Base-by-base conservation (phyloP, 2,113 vertebrate species). In the Oncorhynchus tshawytscha region DNA sequence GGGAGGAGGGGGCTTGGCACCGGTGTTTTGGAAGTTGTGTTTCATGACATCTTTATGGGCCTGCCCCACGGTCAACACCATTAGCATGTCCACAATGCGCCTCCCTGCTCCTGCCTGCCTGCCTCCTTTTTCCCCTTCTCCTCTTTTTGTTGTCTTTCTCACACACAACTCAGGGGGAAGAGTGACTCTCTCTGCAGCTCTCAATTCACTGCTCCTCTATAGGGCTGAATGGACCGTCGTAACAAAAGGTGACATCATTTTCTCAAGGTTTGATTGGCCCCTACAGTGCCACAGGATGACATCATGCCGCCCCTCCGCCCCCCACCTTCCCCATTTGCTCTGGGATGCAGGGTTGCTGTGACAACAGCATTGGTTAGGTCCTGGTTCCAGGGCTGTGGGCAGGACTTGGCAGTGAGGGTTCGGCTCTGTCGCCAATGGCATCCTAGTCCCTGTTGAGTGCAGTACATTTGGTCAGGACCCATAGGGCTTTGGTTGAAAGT, bases 181-280 rank as follows among this genome's bases (percentile, higher is more conserved):
- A 90, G 86, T 93, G 92, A 94, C 92, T n/a, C 94, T 90, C 89
- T 89, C 85, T 82, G 84, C 92, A 92, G 91, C 92, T 94, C 88
- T 91, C 91, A 90, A 94, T 93, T 95, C 94, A 95, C 89, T 91
- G 91, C 89, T 88, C 93, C 93, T 95, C 92, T 94, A 93, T 94
- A 94, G 94, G 87, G 79, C 88, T 95, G 93, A 95, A 95, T 94
- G 94, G 95, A 92, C 78, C 90, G 71, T 88, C 92, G 90, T 92
- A 92, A 94, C 92, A 90, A 90, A 93, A 87, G 88, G 89, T 98
- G 95, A 97, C 95, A 94, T 98, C 94, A 97, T 92, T 93, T 86
- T 88, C 86, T 86, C 88, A 71, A 83, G 71, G 80, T 87, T 92
- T 72, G 90, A 95, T 96, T 97, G 95, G 96, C 88, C 92, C 82